Evolutionary conservation across 2,888 invertebrate species (phyloP), one percentile per base, ranked within the genome.

Genomic region (Cataglyphis rosenhaueri): DNA sequence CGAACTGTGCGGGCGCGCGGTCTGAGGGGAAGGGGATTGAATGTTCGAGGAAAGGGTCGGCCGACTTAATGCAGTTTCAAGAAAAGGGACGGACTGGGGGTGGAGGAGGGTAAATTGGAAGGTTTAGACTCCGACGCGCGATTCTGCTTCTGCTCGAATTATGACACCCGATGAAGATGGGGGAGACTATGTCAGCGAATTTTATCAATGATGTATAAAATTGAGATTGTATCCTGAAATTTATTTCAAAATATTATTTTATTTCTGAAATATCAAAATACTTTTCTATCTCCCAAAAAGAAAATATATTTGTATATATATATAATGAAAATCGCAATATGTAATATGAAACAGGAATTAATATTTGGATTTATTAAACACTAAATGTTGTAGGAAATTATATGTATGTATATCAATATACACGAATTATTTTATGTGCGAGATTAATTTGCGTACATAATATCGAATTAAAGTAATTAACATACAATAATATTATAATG

Each of bases 51-150:
- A 55, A 57, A 70, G 70, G 70, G 57, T 78, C 78, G 78, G 10
- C 41, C 44, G 18, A 79, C 71, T 79, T 79, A 79, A 79, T 71
- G 44, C 44, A 71, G 71, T 79, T 79, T 79, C 44, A n/a, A 52
- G 52, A 52, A 52, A 52, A n/a, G 52, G 52, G 52, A n/a, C 52
- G 8, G 52, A n/a, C 1, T 52, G n/a, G 18, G 48, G n/a, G n/a
- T 8, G 52, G n/a, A n/a, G n/a, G 8, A 44, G 29, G 59, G 59
- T 44, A 68, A 68, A 66, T 59, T 79, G 71, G 71, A 59, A 59
- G 71, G 59, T 71, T 78, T 71, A 70, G 71, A 71, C 59, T 35
- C 41, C 8, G 55, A 9, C 65, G 66, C 52, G 52, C 18, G 44
- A 44, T 66, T 59, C 9, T 59, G 18, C n/a, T 32, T 18, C 59